A percentile compares a stretch with the other conserved stretches of the same genome.
Evolutionary conservation across 2,113 vertebrate species (phyloP).

Genomic region (Petromus typicus): DNA sequence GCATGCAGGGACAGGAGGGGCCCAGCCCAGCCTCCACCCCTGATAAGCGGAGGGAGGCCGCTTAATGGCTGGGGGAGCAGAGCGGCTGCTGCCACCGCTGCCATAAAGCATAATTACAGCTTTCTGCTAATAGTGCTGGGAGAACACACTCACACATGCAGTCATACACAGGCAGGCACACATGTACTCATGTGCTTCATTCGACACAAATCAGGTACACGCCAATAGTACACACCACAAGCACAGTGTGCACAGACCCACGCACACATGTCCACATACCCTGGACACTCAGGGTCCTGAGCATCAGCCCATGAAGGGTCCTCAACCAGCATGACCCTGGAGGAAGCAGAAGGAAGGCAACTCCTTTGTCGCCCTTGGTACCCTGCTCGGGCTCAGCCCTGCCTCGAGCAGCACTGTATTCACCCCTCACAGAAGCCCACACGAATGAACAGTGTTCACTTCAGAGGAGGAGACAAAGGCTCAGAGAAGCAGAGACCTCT

Average conservation of each 20-base stretch:
- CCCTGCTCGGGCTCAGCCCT: not conserved
- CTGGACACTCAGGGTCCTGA: not conserved
- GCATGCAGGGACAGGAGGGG: constrained; percentile 5
- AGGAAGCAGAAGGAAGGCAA: not conserved
- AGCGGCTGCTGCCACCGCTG: not conserved
- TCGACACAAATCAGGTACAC: not conserved
- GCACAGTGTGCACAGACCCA: not conserved
- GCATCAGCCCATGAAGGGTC: not conserved
- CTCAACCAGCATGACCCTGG: not conserved
- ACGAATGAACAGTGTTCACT: not conserved
- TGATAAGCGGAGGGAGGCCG: constrained; percentile 56
- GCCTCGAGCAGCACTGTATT: not conserved
- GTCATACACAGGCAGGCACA: not conserved
- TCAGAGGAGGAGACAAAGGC: not conserved
- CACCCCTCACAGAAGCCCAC: not conserved
- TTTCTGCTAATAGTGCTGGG: constrained; percentile 68
- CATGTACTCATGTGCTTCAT: not conserved
- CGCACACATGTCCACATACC: not conserved
- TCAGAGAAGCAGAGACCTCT: not conserved
- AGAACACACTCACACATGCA: not conserved
- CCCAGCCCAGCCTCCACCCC: not conserved
- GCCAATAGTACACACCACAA: not conserved
- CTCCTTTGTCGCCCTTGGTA: not conserved
- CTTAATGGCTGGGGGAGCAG: constrained; percentile 42
- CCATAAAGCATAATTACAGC: constrained; percentile 74